Evolutionary conservation across 2,888 invertebrate genomes (phyloP), one percentile per base, ranked within the genome.

Genomic region (Protophormia terraenovae): DNA sequence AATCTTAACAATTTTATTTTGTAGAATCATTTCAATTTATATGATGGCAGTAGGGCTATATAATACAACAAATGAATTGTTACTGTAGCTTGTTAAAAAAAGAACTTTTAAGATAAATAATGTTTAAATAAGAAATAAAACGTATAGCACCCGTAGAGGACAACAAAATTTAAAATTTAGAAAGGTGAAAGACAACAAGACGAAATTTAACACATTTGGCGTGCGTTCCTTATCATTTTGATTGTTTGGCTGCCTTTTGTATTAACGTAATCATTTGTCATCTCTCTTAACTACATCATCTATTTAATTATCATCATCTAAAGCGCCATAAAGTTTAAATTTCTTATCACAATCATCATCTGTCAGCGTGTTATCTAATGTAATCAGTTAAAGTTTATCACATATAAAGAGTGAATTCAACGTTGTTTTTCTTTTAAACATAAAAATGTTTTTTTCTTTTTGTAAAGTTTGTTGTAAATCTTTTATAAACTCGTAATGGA

Each of bases 301-400:
- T 10, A 22, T 22, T 72, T 5, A 19, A 24, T 12, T 6, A 32
- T n/a, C 24, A 53, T 60, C n/a, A 6, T 27, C 14, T 10, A 16
- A 66, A 35, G 14, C 53, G n/a, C n/a, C 53, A 38, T 76, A 66
- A 55, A 67, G 22, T n/a, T 47, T 32, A 10, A 10, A 0, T 3
- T 62, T 67, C 10, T 41, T 27, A 38, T 45, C 24, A 47, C 22
- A 12, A 45, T n/a, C 32, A 41, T 67, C 58, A 50, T 62, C 24
- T 41, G 41, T 62, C 66, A 58, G n/a, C 22, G 35, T 55, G 55
- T 79, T 84, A 75, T 84, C 79, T 83, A 38, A 47, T 66, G 27
- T 45, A 67, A 60, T 35, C 72, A 16, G 4, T 41, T 3, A 22
- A 53, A 22, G 38, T 64, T 76, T 47, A 75, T 71, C n/a, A 50